phyloP scores from a whole-genome alignment of 2,888 invertebrate species.

The Drosophila phalerata region DNA sequence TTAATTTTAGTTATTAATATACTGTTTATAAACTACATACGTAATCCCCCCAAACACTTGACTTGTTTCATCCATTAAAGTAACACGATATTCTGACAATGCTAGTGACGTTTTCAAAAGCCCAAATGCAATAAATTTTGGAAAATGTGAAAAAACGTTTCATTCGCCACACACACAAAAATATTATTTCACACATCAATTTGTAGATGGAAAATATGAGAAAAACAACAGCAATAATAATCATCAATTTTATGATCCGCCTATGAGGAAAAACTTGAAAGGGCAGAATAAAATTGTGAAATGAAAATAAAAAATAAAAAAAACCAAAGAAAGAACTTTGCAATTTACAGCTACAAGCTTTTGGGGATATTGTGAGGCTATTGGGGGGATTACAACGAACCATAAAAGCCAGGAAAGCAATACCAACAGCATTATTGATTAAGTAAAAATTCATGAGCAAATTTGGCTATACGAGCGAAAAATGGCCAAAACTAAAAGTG shows the following conservation, averaged over 20 bases:
- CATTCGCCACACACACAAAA: constrained; percentile 15
- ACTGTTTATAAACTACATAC: not conserved
- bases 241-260: constrained; percentile 36
- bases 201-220: constrained; percentile 23
- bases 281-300: constrained; percentile 19
- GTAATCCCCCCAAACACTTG: not conserved
- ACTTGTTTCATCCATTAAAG: constrained; percentile 9
- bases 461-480: constrained; percentile 15
- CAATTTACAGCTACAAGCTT: constrained; percentile 37
- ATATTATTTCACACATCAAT: constrained; percentile 43
- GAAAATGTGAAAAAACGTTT: constrained; percentile 28
- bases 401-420: constrained; percentile 20
- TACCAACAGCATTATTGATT: constrained; percentile 49
- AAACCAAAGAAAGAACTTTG: constrained; percentile 13
- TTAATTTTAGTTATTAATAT: not conserved
- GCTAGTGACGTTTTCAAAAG: not conserved
- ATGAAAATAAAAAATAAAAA: constrained; percentile 21
- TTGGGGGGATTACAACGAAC: constrained; percentile 5
- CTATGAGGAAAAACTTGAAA: constrained; percentile 40
- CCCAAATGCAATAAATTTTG: constrained; percentile 17
- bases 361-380: not conserved
- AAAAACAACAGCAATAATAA: constrained; percentile 27
- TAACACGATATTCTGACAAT: not conserved
- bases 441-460: constrained; percentile 28
- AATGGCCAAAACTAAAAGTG: constrained; percentile 9